phyloP scores from a whole-genome alignment of 2,888 invertebrate species.

The Candidula unifasciata region DNA sequence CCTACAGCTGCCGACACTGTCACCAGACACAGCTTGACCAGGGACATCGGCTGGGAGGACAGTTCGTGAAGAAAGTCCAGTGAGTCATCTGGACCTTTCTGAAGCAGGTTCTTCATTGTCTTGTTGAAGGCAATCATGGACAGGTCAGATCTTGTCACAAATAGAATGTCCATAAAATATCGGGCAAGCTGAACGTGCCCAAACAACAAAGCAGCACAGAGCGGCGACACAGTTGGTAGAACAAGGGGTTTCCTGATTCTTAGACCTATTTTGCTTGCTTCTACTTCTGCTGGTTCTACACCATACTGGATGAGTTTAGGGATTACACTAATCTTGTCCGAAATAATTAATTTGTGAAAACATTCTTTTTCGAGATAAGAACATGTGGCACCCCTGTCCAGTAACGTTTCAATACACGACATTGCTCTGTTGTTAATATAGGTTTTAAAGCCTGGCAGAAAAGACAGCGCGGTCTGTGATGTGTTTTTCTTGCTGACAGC shows the following conservation, averaged over 20 bases:
- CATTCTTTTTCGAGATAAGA: neutral
- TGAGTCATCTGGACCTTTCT: neutral
- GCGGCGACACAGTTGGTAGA: neutral
- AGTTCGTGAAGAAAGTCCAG: conserved; percentile 10
- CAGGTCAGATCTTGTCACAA: conserved; percentile 4
- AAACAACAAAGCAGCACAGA: neutral
- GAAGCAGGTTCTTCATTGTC: neutral
- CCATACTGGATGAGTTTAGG: conserved; percentile 3
- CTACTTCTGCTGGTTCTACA: neutral
- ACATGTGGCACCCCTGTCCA: conserved; percentile 16
- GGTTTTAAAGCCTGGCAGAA: neutral
- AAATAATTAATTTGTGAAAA: neutral
- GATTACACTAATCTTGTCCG: neutral
- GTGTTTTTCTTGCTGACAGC: neutral
- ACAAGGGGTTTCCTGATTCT: too few species aligned
- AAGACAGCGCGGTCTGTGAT: conserved; percentile 11
- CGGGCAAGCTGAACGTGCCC: neutral
- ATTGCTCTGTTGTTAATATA: too few species aligned
- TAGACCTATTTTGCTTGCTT: neutral
- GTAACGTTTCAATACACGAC: neutral
- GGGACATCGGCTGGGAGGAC: conserved; percentile 19
- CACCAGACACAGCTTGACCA: neutral
- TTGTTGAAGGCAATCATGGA: neutral
- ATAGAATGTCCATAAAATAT: conserved; percentile 3
- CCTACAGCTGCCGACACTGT: conserved; percentile 10